Base-by-base conservation (phyloP, 2,113 vertebrate genomes). In the Cyanocitta stelleri region DNA sequence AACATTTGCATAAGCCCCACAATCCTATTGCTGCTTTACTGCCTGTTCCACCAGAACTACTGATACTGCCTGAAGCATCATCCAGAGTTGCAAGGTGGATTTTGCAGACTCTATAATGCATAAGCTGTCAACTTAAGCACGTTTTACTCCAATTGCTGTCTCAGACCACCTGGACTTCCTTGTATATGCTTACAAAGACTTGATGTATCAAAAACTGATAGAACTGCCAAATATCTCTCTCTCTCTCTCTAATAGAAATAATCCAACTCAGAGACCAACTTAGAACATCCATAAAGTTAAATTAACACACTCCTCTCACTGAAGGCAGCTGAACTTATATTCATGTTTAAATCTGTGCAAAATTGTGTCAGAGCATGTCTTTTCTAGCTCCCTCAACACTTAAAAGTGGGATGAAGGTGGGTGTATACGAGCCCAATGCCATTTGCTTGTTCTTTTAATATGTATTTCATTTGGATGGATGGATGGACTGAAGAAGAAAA, bases 391-490 rank as follows among this genome's bases (percentile, higher is more conserved):
- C 33, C 12, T 69, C 49, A 87, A 33, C 16, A 52, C 3, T 35
- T 39, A 26, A 21, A 21, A 49, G 6, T 6, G 13, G 19, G 24
- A 29, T 81, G 64, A 81, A 72, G 22, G 23, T 41, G 16, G 1
- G 8, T 29, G 4, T 13, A 21, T 18, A 71, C 1, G 2, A 78
- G 33, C 6, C 15, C 30, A 89, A 10, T 0, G 8, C 9, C 17
- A 0, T 35, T 58, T 64, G 11, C 35, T 72, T 72, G n/a, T 18
- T 18, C 2, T 84, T 87, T 81, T 26, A 74, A 19, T 30, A 72
- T 9, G 8, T 11, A 82, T 49, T n/a, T 87, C 32, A 78, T 58
- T 71, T 79, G 64, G 37, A 21, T 3, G 3, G 39, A 72, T 4
- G 17, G 61, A 84, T 37, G 10, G n/a, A 75, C 37, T 29, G 35